Conservation (phyloP, 2,888 invertebrate genomes). For the Julus scandinavius region DNA sequence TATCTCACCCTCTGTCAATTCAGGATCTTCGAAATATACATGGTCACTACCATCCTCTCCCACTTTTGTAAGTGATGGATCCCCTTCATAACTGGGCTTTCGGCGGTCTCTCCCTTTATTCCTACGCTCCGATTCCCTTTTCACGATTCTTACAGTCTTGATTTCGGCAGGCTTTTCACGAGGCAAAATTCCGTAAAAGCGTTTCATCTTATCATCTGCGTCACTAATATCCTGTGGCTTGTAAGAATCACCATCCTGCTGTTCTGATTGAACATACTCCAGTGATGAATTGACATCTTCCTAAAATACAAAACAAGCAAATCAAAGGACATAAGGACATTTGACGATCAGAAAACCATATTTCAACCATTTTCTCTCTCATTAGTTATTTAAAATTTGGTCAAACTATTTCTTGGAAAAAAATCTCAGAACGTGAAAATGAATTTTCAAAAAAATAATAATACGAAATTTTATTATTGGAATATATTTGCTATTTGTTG, state of each 20-base stretch:
- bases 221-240: conserved; percentile 68
- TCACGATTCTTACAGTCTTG: conserved; percentile 92
- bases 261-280: conserved; percentile 53
- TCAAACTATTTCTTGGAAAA: not conserved
- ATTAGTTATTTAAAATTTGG: not conserved
- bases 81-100: conserved; percentile 59
- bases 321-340: not conserved
- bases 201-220: conserved; percentile 70
- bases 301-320: not conserved
- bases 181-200: conserved; percentile 73
- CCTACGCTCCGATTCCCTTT: conserved; percentile 87
- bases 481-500: not conserved
- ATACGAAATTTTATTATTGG: not conserved
- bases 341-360: too few species aligned
- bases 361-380: too few species aligned
- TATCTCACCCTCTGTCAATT: conserved; percentile 59
- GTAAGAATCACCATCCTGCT: conserved; percentile 57
- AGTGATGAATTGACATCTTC: conserved; percentile 54
- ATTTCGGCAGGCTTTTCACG: conserved; percentile 86
- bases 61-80: conserved; percentile 59
- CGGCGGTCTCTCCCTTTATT: conserved; percentile 67
- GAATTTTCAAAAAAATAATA: too few species aligned
- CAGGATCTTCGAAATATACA: conserved; percentile 58
- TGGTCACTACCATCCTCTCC: conserved; percentile 59
- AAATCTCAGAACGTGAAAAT: too few species aligned